These are phyloP conservation scores for Triplophysa rosa DNA, from an alignment of 2,113 vertebrate genomes.

Conservation along the genomic window DNA sequence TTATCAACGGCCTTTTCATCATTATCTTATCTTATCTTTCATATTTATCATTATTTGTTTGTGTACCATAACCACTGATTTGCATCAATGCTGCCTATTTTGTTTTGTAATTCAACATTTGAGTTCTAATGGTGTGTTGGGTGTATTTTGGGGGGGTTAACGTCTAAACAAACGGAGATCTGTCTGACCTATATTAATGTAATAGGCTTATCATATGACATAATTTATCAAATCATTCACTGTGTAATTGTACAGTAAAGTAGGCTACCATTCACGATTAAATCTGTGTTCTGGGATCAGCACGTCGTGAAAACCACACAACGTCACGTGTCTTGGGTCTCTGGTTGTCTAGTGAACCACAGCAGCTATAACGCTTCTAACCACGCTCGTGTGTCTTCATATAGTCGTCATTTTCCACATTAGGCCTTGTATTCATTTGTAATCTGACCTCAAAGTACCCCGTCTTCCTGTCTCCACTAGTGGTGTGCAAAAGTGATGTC, in stretches of 20 bases:
- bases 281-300: background rate
- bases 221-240: background rate
- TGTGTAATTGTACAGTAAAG: background rate
- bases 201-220: background rate
- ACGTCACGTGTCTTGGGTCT: slow-evolving; percentile 10
- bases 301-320: background rate
- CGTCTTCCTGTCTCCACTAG: background rate
- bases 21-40: background rate
- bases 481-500: background rate
- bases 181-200: background rate
- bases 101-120: background rate
- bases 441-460: background rate
- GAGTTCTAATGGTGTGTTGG: background rate
- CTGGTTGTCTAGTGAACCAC: background rate
- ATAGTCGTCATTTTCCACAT: background rate
- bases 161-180: background rate
- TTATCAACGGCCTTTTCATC: background rate
- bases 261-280: background rate
- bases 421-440: background rate
- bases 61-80: too few relatives aligned
- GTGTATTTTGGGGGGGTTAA: background rate
- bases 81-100: background rate
- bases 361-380: background rate
- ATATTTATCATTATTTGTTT: background rate
- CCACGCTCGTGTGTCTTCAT: background rate